Conservation (phyloP, 23 tunicate genomes). For the Botrylloides violaceus region DNA sequence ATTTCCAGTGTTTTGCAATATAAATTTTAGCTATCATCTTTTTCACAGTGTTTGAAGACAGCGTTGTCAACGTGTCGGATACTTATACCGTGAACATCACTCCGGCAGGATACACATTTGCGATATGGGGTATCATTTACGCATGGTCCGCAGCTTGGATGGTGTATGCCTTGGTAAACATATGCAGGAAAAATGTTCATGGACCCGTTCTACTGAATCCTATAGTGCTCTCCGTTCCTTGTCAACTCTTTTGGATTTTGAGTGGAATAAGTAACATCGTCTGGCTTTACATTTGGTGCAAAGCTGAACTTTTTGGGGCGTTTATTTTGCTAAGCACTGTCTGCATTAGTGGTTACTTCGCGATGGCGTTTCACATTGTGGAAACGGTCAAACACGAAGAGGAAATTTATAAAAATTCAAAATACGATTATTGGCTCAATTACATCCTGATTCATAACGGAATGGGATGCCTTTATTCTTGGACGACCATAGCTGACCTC, state of each 20-base stretch:
- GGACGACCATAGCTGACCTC: constrained; percentile 3
- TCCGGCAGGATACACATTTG: constrained; percentile 13
- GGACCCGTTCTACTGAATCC: not conserved
- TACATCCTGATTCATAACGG: constrained; percentile 4
- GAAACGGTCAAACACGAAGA: not conserved
- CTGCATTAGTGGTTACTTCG: not conserved
- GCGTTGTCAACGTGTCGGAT: constrained; percentile 9
- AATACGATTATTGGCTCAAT: not conserved
- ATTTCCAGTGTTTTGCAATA: not conserved
- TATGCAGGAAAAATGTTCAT: not conserved
- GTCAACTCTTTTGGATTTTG: not conserved
- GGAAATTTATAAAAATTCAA: not conserved
- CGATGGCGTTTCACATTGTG: not conserved
- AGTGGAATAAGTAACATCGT: not conserved
- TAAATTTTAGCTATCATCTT: not conserved
- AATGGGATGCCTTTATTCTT: constrained; percentile 5
- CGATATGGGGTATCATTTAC: constrained; percentile 17
- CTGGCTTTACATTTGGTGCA: constrained; percentile 1
- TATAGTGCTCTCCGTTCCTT: not conserved
- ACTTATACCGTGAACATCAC: not conserved
- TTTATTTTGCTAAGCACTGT: not conserved
- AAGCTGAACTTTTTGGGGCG: not conserved
- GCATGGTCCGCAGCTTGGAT: not conserved
- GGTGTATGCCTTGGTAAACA: not conserved
- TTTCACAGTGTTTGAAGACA: not conserved